Percentiles rank a stretch among this genome's conserved stretches.
These are phyloP conservation scores for Misgurnus anguillicaudatus DNA, from an alignment of 2,113 vertebrate genomes.

Conservation along the genomic window DNA sequence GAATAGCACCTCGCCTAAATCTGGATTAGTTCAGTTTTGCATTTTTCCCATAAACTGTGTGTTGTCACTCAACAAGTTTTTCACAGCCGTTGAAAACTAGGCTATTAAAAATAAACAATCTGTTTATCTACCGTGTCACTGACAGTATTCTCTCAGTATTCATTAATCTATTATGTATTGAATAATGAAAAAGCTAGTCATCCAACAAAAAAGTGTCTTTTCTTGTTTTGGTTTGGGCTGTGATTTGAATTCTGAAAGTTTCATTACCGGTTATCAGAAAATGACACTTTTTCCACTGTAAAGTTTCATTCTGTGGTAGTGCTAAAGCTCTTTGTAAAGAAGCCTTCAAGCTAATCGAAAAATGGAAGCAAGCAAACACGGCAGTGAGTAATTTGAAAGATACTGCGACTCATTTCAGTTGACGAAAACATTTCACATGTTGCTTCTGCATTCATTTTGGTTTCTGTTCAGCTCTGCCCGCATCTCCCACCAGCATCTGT, in stretches of 20 bases:
- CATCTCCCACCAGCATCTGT: slow-evolving; percentile 33
- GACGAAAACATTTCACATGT: slow-evolving; percentile 49
- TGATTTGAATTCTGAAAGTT: background rate
- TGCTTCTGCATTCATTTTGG: slow-evolving; percentile 18
- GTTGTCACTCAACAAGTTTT: background rate
- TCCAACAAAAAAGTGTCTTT: slow-evolving; percentile 8
- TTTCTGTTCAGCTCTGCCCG: slow-evolving; percentile 12
- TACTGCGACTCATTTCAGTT: slow-evolving; percentile 37
- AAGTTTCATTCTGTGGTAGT: background rate
- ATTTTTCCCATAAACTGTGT: slow-evolving; percentile 21
- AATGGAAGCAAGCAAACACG: background rate
- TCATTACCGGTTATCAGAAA: background rate
- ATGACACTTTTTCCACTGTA: background rate
- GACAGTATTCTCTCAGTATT: slow-evolving; percentile 16
- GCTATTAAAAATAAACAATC: slow-evolving; percentile 30
- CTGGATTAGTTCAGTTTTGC: background rate
- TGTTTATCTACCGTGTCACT: slow-evolving; percentile 3
- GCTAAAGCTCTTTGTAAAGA: background rate
- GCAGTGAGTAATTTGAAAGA: slow-evolving; percentile 6
- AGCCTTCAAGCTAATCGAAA: background rate
- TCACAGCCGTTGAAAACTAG: background rate
- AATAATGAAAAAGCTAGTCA: slow-evolving; percentile 37
- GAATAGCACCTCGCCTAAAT: background rate
- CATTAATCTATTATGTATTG: slow-evolving; percentile 26
- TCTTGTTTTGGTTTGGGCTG: slow-evolving; percentile 4